Evolutionary conservation across 2,888 invertebrate species (phyloP), one percentile per base, ranked within the genome.

Genomic region (Conchocele bisecta): DNA sequence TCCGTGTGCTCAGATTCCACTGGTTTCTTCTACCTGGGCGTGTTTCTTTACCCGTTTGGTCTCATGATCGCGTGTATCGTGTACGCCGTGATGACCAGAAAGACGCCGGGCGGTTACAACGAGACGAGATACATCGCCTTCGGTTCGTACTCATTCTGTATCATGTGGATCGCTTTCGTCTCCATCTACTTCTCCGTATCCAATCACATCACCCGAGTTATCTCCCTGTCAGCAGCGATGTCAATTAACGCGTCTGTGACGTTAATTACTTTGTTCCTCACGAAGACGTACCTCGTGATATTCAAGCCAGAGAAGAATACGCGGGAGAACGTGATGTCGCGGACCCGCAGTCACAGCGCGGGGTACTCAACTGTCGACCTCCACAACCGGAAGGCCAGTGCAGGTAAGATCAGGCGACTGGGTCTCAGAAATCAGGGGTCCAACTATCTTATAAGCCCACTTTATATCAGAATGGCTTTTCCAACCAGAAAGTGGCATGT

Each of bases 81-180:
- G 11, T 93, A 93, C 83, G 93, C 93, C 17, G 90, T 93, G 65
- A 93, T 93, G 83, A 93, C 93, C 7, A 86, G 93, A 54, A 93
- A 93, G 82, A 93, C 93, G 74, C 93, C 93, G 0, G 93, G 93
- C 67, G 93, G 93, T 1, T 93, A 93, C 87, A 93, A 93, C 86
- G 93, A 93, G 86, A 92, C 93, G 0, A 91, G 93, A 11, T 92
- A 92, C 83, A 92, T 93, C 63, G 93, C 92, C 6, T 93, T 93
- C 83, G 93, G 93, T 15, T 93, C 92, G 81, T 93, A 93, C 86
- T 93, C 93, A 1, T 93, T 93, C 24, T 92, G 93, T 79, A 91
- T 93, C 33, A 90, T 93, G 22, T 93, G 93, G 93, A 86, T 93
- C 57, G 93, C 93, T 0, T 93, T 93, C 79, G 92, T 93, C 0